These are phyloP conservation scores for Phocoena phocoena DNA, from an alignment of 2,113 vertebrate genomes.

Conservation along the genomic window DNA sequence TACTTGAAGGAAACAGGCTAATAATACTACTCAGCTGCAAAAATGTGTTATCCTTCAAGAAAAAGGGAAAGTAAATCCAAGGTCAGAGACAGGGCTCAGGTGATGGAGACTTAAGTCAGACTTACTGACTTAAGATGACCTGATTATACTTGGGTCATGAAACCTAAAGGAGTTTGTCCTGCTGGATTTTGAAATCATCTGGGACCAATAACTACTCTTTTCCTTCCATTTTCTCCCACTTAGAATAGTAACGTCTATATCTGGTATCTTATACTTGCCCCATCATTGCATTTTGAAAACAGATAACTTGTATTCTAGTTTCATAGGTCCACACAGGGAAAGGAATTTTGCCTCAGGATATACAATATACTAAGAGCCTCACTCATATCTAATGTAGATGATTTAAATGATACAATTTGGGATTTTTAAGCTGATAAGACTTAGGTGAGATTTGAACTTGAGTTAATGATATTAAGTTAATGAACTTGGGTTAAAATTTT, in stretches of 20 bases:
- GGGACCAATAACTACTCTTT: not conserved
- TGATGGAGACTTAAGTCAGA: not conserved
- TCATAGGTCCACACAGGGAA: not conserved
- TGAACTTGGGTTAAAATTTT: not conserved
- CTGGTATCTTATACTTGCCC: not conserved
- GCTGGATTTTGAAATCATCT: not conserved
- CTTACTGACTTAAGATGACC: no score
- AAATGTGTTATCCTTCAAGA: not conserved
- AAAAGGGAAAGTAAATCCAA: not conserved
- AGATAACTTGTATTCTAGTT: not conserved
- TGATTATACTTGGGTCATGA: not conserved
- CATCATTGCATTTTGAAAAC: not conserved
- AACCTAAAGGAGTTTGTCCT: not conserved
- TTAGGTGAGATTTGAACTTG: not conserved
- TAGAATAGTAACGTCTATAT: not conserved
- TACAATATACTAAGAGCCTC: not conserved
- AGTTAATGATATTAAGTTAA: not conserved
- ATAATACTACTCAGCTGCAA: not conserved
- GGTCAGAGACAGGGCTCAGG: not conserved
- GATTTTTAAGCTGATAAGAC: not conserved
- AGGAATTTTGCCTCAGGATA: not conserved
- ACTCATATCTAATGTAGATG: not conserved
- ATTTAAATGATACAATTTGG: not conserved
- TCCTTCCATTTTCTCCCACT: not conserved
- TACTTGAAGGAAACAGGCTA: not conserved